Base-by-base conservation (phyloP, 2,888 invertebrate genomes). In the Patella caerulea region DNA sequence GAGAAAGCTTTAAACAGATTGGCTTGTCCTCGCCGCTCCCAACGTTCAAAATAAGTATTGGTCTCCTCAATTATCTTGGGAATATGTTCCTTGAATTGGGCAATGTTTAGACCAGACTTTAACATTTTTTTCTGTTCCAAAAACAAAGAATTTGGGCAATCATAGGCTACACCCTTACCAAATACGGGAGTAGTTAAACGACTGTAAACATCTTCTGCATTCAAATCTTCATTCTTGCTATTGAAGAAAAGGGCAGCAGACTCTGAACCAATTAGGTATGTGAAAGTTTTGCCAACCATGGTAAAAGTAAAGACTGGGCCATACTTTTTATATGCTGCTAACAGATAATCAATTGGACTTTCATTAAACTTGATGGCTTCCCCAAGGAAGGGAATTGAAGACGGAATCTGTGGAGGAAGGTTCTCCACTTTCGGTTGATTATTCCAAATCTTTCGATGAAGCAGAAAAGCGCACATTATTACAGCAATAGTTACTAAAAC, bases 231-330 rank as follows among this genome's bases (percentile, higher is more conserved):
- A 82, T 90, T 90, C 73, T 84, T 87, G 82, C 89, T 89, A 83
- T 89, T 88, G 81, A 90, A 90, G 76, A 90, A 84, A 24, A 86
- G 76, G 1, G 86, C 85, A 54, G 88, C 73, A 14, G 89, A 79
- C 17, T 90, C 88, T 14, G 88, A 85, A 1, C 89, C 89, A 19
- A 89, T 75, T 53, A 90, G 84, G 78, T 88, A 90, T 15, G 90
- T 90, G 83, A 90, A 90, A 9, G 87, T 89, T 73, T 88, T 88
- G 2, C 90, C 90, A 65, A 90, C 87, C 90, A 90, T 90, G 11
- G 87, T 87, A 75, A 90, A 88, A 59, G 86, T 90, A 83, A 90
- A 89, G 74, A 90, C 89, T 5, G 89, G 88, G 2, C 90, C 90
- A 86, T 90, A 87, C 89, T 89, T 86, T 69, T 88, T 78, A 78